These are phyloP conservation scores for Tetramorium bicarinatum DNA, from an alignment of 2,888 invertebrate species.

Conservation along the genomic window DNA sequence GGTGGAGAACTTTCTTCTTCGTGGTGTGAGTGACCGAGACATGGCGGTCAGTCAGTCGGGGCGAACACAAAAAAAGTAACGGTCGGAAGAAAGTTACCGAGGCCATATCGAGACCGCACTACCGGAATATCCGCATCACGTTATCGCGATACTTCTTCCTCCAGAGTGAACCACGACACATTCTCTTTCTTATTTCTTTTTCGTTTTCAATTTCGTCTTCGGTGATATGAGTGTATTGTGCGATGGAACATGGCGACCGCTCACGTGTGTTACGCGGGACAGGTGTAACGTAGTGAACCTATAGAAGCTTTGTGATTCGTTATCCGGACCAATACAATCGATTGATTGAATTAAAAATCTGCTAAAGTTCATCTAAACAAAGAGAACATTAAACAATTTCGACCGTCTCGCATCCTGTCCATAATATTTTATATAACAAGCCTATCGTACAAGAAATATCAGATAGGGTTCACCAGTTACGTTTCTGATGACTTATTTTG, in stretches of 20 bases:
- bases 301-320: not conserved
- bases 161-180: conserved; percentile 21
- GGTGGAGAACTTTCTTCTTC: conserved; percentile 55
- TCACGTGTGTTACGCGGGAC: conserved; percentile 18
- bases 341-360: not conserved
- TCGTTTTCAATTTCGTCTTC: not conserved
- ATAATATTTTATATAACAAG: not conserved
- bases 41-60: conserved; percentile 42
- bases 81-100: conserved; percentile 36
- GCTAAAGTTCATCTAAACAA: not conserved
- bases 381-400: not conserved
- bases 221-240: conserved; percentile 31
- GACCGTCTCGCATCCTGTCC: not conserved
- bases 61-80: conserved; percentile 32
- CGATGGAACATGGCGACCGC: conserved; percentile 65
- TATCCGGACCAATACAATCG: not conserved
- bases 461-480: not conserved
- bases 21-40: conserved; percentile 50
- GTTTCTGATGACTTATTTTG: conserved; percentile 37
- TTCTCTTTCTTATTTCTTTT: not conserved
- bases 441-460: not conserved
- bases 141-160: conserved; percentile 30
- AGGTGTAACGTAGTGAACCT: conserved; percentile 25
- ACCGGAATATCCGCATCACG: conserved; percentile 30
- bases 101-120: conserved; percentile 24